phyloP scores from a whole-genome alignment of 2,888 invertebrate genomes.

The Tachina lurida region DNA sequence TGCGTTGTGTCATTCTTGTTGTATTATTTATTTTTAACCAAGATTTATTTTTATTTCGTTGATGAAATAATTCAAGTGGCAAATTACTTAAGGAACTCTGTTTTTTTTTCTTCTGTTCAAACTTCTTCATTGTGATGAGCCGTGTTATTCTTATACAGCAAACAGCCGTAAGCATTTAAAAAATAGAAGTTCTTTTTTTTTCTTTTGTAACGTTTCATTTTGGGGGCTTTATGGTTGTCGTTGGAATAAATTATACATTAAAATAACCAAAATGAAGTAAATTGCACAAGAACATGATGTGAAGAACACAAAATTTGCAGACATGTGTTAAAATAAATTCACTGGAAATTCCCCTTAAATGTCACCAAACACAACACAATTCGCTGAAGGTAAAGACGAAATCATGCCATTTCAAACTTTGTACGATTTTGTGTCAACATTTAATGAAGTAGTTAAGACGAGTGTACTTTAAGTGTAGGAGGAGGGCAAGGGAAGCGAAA shows the following conservation, averaged over 20 bases:
- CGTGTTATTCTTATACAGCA: background rate
- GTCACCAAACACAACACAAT: constrained; percentile 44
- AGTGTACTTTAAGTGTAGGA: background rate
- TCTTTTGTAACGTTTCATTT: constrained; percentile 23
- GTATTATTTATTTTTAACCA: constrained; percentile 13
- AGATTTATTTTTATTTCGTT: constrained; percentile 58
- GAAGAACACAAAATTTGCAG: constrained; percentile 37
- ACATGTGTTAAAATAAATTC: constrained; percentile 66
- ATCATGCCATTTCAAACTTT: constrained; percentile 18
- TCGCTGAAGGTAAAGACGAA: constrained; percentile 49
- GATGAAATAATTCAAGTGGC: constrained; percentile 68
- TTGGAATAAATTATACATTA: constrained; percentile 46
- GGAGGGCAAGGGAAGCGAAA: background rate
- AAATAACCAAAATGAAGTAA: constrained; percentile 35
- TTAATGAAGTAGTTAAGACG: background rate
- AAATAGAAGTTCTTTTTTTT: background rate
- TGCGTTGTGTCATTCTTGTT: constrained; percentile 1
- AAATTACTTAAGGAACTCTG: constrained; percentile 67
- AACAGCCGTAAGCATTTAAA: constrained; percentile 40
- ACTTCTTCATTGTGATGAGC: constrained; percentile 3
- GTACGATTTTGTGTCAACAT: constrained; percentile 48
- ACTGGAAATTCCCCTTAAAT: constrained; percentile 62
- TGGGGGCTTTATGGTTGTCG: constrained; percentile 21
- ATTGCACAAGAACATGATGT: constrained; percentile 39
- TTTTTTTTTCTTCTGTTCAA: constrained; percentile 38